Base-by-base conservation (phyloP, 2,797 vertebrate genomes). In the Heliangelus exortis region DNA sequence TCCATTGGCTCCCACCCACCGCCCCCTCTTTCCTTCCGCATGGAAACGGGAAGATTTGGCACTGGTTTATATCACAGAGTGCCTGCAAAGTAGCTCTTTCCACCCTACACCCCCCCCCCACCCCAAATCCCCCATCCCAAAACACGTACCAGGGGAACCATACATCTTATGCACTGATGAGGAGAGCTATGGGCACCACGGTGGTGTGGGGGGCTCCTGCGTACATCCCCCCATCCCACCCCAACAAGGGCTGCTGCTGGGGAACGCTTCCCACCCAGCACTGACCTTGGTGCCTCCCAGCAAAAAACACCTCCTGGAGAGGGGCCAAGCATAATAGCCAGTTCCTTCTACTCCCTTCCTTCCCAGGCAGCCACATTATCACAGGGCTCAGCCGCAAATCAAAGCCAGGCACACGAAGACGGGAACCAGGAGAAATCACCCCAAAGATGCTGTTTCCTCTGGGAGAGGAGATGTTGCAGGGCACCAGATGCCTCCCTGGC, bases 311-410 rank as follows among this genome's bases (percentile, higher is more conserved):
- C 91, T 92, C 93, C 95, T 97, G 97, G 97, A 92, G 51, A 47
- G n/a, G 39, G 50, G 96, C 96, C 97, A 97, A 97, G 53, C 78
- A 97, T 36, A 97, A 97, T 84, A 97, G 91, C 92, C 83, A 33
- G 62, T 91, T 96, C 87, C 95, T 95, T 95, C 95, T 92, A 95
- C 96, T 97, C 96, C 97, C 96, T 97, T 96, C 97, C 96, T 97
- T 96, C 96, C 96, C 95, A 95, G 89, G 89, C 91, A 85, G 94
- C 83, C 95, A 85, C 91, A 76, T 91, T 94, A 95, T 95, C 95
- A 93, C 92, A 95, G 92, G 91, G 93, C 93, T 89, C 66, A 13
- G 74, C 90, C 1, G 21, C 2, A 13, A 94, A 87, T 89, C 88
- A 84, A 92, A 97, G 93, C 89, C 87, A 58, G 91, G 90, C 89